Base-by-base conservation (phyloP, 1,140 invertebrate species). In the Chrysomallon squamiferum region DNA sequence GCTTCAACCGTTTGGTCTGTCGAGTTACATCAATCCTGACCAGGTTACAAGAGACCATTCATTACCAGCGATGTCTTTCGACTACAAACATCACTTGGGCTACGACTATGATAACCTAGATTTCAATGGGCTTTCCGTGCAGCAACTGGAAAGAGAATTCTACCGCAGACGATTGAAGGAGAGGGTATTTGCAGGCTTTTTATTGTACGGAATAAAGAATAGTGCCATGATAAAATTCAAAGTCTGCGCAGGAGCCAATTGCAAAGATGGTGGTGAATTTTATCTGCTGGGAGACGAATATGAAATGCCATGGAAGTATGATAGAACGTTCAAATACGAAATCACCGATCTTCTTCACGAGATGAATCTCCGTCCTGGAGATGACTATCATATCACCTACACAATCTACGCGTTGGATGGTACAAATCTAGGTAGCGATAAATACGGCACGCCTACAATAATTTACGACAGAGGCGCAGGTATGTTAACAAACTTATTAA, bases 41-140 rank as follows among this genome's bases (percentile, higher is more conserved):
- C 22, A 43, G 5, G 9, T 29, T 29, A 65, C 52, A 9, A 35
- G 66, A 18, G 50, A 45, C 29, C 62, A 70, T 38, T 65, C 72
- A 29, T 41, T 64, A 13, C 72, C 72, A 32, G 41, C 52, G 32
- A 68, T 45, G 0, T 29, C 70, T 2, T 73, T 73, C 35, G 59
- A 73, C 52, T 70, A 73, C 47, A 58, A 73, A 32, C 18, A 61
- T 22, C 59, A 68, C 11, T 0, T 20, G 25, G 72, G 65, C 33
- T 71, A 71, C 38, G 32, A 29, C 27, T 58, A 65, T n/a, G 63
- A 65, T 30, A 41, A 13, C 22, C 38, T 59, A 15, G 29, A 25
- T 9, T 65, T 65, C 20, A 41, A 65, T 41, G 52, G 52, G 9
- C 15, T 65, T 35, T 47, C 15, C 18, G 38, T 63, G 33, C 15